Evolutionary conservation across 2,797 vertebrate genomes (phyloP).

Genomic region (Fistularia commersonii): DNA sequence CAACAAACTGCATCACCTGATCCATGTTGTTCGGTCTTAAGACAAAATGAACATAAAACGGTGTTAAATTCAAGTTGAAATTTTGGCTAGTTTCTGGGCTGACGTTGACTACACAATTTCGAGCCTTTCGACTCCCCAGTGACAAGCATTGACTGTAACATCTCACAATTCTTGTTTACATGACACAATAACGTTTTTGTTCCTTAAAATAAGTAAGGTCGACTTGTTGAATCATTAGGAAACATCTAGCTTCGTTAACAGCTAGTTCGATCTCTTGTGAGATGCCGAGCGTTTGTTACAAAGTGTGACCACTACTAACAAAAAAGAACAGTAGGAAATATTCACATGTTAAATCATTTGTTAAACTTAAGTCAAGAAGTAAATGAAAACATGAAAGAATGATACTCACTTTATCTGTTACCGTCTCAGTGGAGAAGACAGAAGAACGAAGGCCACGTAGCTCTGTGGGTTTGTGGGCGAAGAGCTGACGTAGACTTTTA

Average conservation of each 20-base stretch:
- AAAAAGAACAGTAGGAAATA: too few relatives aligned
- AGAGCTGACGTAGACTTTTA: constrained; percentile 66
- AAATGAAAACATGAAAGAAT: not conserved
- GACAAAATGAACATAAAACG: not conserved
- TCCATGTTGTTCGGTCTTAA: constrained; percentile 80
- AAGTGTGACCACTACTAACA: too few relatives aligned
- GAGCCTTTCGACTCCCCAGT: not conserved
- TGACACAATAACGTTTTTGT: too few relatives aligned
- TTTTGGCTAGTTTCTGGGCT: constrained; percentile 12
- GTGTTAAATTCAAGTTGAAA: constrained; percentile 3
- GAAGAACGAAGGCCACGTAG: constrained; percentile 66
- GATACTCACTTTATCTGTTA: not conserved
- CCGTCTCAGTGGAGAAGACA: not conserved
- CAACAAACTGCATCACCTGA: constrained; percentile 97
- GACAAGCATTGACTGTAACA: not conserved
- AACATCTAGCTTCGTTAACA: too few relatives aligned
- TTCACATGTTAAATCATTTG: too few relatives aligned
- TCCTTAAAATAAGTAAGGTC: too few relatives aligned
- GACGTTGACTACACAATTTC: constrained; percentile 25
- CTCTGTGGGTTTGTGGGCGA: not conserved
- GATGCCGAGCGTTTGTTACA: too few relatives aligned
- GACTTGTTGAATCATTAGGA: too few relatives aligned
- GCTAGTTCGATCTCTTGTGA: too few relatives aligned
- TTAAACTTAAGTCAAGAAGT: too few relatives aligned
- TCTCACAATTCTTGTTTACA: not conserved